Conservation (phyloP, 2,797 vertebrate species). For the Channallabes apus region DNA sequence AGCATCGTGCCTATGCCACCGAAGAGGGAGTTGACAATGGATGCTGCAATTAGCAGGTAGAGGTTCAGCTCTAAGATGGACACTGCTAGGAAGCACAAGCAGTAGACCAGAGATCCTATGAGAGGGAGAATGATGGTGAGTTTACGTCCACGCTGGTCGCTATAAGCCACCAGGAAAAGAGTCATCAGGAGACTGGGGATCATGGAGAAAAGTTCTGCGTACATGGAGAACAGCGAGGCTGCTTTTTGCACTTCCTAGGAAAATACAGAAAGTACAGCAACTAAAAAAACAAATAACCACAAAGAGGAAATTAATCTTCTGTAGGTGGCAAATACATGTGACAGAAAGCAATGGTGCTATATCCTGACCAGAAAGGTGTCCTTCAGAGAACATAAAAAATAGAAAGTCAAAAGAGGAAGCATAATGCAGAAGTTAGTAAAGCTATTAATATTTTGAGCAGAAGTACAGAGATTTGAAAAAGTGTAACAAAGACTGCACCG, state of each 20-base stretch:
- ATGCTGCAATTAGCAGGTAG: conserved; percentile 78
- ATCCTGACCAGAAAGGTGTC: not conserved
- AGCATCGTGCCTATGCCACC: conserved; percentile 86
- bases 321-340: not conserved
- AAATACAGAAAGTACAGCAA: conserved; percentile 17
- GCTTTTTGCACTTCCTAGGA: conserved; percentile 87
- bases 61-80: conserved; percentile 83
- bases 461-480: not conserved
- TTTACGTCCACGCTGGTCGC: conserved; percentile 87
- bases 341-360: not conserved
- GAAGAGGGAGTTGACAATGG: conserved; percentile 80
- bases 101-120: conserved; percentile 75
- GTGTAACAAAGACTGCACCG: not conserved
- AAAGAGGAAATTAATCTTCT: not conserved
- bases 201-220: conserved; percentile 79
- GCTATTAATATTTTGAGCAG: not conserved
- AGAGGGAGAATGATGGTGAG: conserved; percentile 84
- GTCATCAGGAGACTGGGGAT: conserved; percentile 85
- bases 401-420: conserved; percentile 40
- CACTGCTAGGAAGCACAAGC: conserved; percentile 69
- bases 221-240: conserved; percentile 83
- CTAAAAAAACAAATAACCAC: not conserved
- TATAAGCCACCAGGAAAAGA: conserved; percentile 85
- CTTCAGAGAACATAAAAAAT: not conserved
- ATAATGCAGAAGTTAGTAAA: conserved; percentile 7